Evolutionary conservation across 64 coral and sea anemone species (phyloP).

Genomic region (Astreopora myriophthalma): DNA sequence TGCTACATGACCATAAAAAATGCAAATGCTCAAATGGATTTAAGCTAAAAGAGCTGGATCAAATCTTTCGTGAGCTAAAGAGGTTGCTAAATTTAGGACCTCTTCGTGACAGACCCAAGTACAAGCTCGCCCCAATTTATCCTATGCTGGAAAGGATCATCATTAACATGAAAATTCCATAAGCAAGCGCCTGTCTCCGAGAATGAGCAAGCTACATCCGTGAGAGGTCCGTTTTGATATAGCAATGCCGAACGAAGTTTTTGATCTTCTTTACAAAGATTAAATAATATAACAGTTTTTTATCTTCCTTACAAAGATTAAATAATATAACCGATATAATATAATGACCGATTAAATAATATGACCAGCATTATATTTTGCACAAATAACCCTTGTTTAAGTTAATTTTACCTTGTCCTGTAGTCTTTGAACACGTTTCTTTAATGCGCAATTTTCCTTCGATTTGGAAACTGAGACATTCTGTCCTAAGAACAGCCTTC

Average conservation of each 20-base stretch:
- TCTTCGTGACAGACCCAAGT: conserved; percentile 37
- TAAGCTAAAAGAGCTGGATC: conserved; percentile 21
- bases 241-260: conserved; percentile 43
- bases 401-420: too few relatives aligned
- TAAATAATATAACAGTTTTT: too few relatives aligned
- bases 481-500: too few relatives aligned
- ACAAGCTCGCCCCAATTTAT: conserved; percentile 18
- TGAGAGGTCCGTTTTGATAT: conserved; percentile 35
- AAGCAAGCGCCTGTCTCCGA: conserved; percentile 20
- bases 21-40: background rate
- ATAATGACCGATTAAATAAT: too few relatives aligned
- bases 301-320: conserved; percentile 18
- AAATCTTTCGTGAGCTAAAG: conserved; percentile 41
- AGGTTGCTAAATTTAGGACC: conserved; percentile 5
- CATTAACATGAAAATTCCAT: conserved; percentile 6
- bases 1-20: background rate
- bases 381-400: too few relatives aligned
- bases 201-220: conserved; percentile 70
- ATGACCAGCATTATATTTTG: too few relatives aligned
- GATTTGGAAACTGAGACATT: too few relatives aligned
- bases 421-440: too few relatives aligned
- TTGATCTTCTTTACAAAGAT: conserved; percentile 34
- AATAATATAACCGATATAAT: too few relatives aligned
- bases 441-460: too few relatives aligned
- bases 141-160: conserved; percentile 62